Percentiles rank a stretch among this genome's conserved stretches.
These are phyloP conservation scores for Vanessa cardui DNA, from an alignment of 2,888 invertebrate species.

Conservation along the genomic window DNA sequence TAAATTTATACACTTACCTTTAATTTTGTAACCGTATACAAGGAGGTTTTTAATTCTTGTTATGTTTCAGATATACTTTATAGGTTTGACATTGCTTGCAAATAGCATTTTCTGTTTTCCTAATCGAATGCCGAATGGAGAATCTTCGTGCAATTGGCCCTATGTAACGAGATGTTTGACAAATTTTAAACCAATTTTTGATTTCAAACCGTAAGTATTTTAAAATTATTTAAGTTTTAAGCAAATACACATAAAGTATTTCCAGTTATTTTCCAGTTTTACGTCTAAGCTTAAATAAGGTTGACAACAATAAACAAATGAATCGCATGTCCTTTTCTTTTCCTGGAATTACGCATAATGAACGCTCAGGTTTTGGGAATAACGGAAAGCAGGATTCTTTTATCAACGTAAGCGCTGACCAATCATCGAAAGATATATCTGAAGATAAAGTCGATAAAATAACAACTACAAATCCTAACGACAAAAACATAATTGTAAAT, in stretches of 20 bases:
- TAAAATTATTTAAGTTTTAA: neutral
- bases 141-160: neutral
- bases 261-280: constrained; percentile 5
- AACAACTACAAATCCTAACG: neutral
- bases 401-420: neutral
- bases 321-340: neutral
- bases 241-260: neutral
- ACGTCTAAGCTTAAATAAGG: neutral
- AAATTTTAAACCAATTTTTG: neutral
- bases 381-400: neutral
- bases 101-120: constrained; percentile 5
- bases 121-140: neutral
- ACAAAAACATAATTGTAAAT: no score
- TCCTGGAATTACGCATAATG: neutral
- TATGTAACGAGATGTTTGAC: constrained; percentile 6
- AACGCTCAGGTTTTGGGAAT: no score
- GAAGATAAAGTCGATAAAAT: neutral
- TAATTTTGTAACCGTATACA: neutral
- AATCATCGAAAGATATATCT: neutral
- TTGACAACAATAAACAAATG: neutral
- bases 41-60: neutral
- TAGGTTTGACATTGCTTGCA: neutral
- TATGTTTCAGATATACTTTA: constrained; percentile 18
- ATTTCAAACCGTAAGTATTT: constrained; percentile 16
- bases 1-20: neutral